phyloP scores from a whole-genome alignment of 2,113 vertebrate genomes.

The Hassar affinis region DNA sequence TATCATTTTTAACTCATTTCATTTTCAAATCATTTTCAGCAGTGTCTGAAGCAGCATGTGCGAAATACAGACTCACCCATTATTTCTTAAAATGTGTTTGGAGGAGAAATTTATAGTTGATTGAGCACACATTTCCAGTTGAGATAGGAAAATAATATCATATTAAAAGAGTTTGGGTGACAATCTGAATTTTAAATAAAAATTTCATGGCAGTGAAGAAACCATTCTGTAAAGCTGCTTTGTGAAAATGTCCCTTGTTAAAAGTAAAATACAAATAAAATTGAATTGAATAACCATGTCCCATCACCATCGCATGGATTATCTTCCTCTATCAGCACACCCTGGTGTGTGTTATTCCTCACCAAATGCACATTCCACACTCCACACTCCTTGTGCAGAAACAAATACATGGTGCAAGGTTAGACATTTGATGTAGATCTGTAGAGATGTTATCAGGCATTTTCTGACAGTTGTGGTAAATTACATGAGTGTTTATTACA shows the following conservation, averaged over 20 bases:
- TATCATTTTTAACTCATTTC: too few relatives aligned
- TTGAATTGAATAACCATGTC: background rate
- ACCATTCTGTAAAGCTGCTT: background rate
- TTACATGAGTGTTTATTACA: conserved; percentile 40
- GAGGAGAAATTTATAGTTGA: background rate
- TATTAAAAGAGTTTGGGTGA: background rate
- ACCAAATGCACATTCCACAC: background rate
- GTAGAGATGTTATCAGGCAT: conserved; percentile 10
- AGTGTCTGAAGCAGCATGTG: background rate
- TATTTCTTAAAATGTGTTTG: background rate
- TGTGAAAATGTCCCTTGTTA: background rate
- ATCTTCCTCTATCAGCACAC: background rate
- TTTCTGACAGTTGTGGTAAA: background rate
- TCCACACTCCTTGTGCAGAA: background rate
- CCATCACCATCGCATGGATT: background rate
- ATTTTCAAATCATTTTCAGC: too few relatives aligned
- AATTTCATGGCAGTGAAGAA: background rate
- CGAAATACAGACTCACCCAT: background rate
- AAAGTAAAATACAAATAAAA: background rate
- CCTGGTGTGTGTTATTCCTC: background rate
- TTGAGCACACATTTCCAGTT: background rate
- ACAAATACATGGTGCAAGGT: too few relatives aligned
- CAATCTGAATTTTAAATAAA: background rate
- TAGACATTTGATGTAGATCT: background rate
- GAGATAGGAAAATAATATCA: too few relatives aligned